Evolutionary conservation across 2,888 invertebrate species (phyloP), one percentile per base, ranked within the genome.

Genomic region (Drosophila greeni): DNA sequence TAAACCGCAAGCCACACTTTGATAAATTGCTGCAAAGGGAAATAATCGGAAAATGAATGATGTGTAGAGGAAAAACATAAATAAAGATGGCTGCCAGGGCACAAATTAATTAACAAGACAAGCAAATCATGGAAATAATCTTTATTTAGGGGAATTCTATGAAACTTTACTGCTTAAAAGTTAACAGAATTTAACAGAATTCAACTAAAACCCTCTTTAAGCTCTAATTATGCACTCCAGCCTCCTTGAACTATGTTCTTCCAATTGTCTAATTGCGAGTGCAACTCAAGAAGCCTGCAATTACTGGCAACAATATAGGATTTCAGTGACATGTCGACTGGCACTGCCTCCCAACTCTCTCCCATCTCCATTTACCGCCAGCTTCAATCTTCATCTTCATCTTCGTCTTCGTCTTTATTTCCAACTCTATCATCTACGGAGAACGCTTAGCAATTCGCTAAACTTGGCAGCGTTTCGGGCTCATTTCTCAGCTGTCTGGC

Each of bases 401-500:
- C 23, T 45, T 33, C 37, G 20, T 33, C 53, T 23, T 16, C 14
- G 18, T 29, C 23, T 24, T 24, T 8, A 29, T 1, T 23, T 31
- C 31, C 34, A 12, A 24, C 47, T 18, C 49, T 42, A 33, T 34
- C 56, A 45, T 39, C 45, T 29, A 5, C 51, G 14, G 26, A 31
- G 26, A 51, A 52, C 40, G 40, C 53, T 29, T 51, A n/a, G 49
- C 61, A 43, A 49, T 40, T 48, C 60, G 54, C 69, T 57, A 62
- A 74, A 56, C 62, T 60, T 55, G 71, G 60, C 56, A 57, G 49
- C 71, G 24, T 42, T 42, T 72, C 48, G 45, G 68, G 66, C 66
- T 66, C 59, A 81, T 81, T 78, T 78, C 75, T 78, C 78, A 74
- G 65, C 57, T 72, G 62, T 54, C 54, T 55, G 49, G 43, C 67